Percentiles rank a stretch among this genome's conserved stretches.
Conservation (phyloP, 2,888 invertebrate species). For the Scaptodrosophila latifasciaeformis region DNA sequence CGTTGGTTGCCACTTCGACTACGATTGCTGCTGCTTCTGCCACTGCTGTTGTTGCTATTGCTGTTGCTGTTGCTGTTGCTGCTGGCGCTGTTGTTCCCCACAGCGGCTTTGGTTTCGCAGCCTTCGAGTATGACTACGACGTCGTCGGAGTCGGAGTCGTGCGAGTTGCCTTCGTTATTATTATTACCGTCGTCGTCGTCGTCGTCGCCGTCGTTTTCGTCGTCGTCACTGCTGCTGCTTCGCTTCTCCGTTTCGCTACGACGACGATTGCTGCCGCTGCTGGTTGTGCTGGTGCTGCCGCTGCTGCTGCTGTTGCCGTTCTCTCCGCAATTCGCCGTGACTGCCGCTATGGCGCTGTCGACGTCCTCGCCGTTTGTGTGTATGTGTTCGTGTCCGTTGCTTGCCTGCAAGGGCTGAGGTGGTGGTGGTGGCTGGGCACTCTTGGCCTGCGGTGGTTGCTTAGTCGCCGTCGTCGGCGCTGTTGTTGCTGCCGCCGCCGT, state of each 20-base stretch:
- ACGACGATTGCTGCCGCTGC: conserved; percentile 13
- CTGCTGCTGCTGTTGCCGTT: conserved; percentile 21
- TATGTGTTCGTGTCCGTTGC: conserved; percentile 35
- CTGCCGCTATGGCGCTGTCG: conserved; percentile 18
- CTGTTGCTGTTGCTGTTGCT: conserved; percentile 22
- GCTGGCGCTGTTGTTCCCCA: conserved; percentile 10
- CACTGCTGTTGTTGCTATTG: conserved; percentile 32
- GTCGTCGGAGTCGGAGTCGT: conserved; percentile 39
- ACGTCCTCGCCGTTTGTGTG: conserved; percentile 10
- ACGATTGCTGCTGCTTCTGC: conserved; percentile 26
- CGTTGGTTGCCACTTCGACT: neutral
- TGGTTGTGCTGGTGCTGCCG: conserved; percentile 25
- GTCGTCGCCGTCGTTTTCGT: conserved; percentile 25
- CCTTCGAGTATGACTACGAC: conserved; percentile 60
- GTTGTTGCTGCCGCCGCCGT: conserved; percentile 81
- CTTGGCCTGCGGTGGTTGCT: conserved; percentile 40
- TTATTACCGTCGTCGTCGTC: conserved; percentile 26
- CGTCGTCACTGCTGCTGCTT: conserved; percentile 41
- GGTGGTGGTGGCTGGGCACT: conserved; percentile 27
- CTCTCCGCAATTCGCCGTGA: conserved; percentile 54
- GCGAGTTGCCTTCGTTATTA: conserved; percentile 15
- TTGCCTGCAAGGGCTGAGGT: conserved; percentile 45
- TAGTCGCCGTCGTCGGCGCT: conserved; percentile 94
- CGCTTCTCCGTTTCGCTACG: conserved; percentile 44
- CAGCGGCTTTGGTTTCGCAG: conserved; percentile 8